Conservation (phyloP, 2,888 invertebrate genomes). For the Steromphala cineraria region DNA sequence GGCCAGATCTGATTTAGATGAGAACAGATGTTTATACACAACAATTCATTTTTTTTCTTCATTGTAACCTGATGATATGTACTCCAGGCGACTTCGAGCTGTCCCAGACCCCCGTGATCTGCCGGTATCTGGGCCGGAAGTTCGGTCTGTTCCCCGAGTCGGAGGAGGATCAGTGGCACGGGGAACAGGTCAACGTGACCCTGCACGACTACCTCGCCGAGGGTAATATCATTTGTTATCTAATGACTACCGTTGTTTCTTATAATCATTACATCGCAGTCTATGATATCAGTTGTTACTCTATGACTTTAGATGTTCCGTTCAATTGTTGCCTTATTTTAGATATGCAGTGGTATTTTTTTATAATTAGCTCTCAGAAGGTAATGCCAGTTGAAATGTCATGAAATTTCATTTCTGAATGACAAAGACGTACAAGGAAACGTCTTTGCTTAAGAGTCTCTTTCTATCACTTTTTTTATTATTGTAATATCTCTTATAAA, state of each 20-base stretch:
- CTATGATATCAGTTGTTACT: constrained; percentile 38
- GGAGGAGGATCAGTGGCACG: constrained; percentile 55
- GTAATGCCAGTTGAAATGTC: no score
- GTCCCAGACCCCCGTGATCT: constrained; percentile 57
- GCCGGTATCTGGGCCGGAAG: constrained; percentile 59
- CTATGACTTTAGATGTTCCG: not conserved
- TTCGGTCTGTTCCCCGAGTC: constrained; percentile 59
- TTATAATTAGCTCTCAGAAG: constrained; percentile 48
- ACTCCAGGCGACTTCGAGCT: constrained; percentile 54
- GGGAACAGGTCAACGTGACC: constrained; percentile 57
- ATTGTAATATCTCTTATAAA: no score
- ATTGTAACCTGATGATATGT: not conserved
- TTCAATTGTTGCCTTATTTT: not conserved
- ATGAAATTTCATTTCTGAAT: no score
- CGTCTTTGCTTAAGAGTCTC: no score
- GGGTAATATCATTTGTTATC: constrained; percentile 40
- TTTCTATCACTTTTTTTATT: no score
- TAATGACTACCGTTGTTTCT: not conserved
- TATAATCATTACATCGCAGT: constrained; percentile 65
- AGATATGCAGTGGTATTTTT: constrained; percentile 4
- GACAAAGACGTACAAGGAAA: no score
- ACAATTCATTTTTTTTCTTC: no score
- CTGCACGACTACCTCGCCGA: constrained; percentile 66
- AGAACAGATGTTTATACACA: no score
- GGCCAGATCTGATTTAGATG: no score